phyloP scores from a whole-genome alignment of 2,113 vertebrate species.

The Hyaena hyaena region DNA sequence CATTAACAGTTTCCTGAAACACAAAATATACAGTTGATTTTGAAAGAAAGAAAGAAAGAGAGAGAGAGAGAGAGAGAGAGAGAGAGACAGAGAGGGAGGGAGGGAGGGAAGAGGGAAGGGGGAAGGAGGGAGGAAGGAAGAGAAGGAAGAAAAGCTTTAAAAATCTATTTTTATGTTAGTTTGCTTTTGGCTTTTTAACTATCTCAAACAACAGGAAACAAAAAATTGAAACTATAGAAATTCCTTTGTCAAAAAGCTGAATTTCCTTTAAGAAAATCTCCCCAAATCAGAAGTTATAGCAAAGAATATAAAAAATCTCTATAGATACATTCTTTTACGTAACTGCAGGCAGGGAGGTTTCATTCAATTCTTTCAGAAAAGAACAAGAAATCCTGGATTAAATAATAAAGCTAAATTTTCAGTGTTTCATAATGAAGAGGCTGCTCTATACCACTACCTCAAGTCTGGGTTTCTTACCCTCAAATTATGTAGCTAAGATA shows the following conservation, averaged over 20 bases:
- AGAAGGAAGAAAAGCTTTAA: neutral
- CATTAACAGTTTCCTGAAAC: conserved; percentile 93
- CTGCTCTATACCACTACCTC: neutral
- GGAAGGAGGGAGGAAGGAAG: too few species aligned
- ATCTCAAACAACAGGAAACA: conserved; percentile 22
- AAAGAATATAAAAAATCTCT: neutral
- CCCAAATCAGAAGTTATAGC: neutral
- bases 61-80: too few species aligned
- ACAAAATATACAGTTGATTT: conserved; percentile 49
- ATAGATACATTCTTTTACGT: neutral
- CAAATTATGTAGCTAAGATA: neutral
- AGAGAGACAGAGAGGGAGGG: neutral
- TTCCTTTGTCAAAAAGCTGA: neutral
- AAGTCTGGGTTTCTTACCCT: neutral
- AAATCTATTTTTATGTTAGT: neutral
- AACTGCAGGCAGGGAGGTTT: neutral
- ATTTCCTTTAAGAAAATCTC: neutral
- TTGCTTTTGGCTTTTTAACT: neutral
- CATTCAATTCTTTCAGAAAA: conserved; percentile 20
- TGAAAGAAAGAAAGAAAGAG: neutral
- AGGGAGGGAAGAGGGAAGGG: too few species aligned
- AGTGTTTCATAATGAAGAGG: neutral
- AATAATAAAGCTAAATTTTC: conserved; percentile 18
- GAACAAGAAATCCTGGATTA: conserved; percentile 11
- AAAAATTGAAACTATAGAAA: conserved; percentile 2